Evolutionary conservation across 2,797 vertebrate species (phyloP).

Genomic region (Falco cherrug): DNA sequence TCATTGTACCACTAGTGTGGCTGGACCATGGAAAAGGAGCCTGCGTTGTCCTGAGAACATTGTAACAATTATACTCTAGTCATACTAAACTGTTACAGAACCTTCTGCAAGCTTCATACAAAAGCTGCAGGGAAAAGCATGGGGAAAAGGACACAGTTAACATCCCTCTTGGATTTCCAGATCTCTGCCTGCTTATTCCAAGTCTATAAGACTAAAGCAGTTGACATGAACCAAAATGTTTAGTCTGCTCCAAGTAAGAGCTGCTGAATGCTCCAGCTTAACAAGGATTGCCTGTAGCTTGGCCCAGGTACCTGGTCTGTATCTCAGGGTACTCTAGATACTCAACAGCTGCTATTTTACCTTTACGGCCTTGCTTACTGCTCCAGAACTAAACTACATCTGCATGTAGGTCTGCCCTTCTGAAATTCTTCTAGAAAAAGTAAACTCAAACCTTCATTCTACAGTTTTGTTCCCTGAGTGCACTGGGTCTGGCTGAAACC

Average conservation of each 20-base stretch:
- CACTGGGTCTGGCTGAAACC: no score
- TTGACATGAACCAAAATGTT: neutral
- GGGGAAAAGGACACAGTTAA: neutral
- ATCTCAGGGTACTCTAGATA: neutral
- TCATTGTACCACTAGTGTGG: fast-evolving
- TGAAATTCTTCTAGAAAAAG: neutral
- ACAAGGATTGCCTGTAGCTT: neutral
- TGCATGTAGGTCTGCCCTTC: neutral
- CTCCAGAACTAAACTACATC: neutral
- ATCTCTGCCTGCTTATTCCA: neutral
- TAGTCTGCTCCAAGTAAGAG: neutral
- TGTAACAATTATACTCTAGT: neutral
- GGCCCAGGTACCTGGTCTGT: neutral
- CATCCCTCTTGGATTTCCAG: neutral
- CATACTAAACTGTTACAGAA: neutral
- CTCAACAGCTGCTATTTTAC: neutral
- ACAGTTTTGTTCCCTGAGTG: neutral
- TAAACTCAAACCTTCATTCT: neutral
- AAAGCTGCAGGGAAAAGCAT: neutral
- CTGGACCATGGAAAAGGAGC: neutral
- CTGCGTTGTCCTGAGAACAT: neutral
- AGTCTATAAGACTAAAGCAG: neutral
- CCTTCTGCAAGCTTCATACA: neutral
- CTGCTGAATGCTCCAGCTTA: neutral
- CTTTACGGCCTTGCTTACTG: neutral